Evolutionary conservation across 1,140 invertebrate genomes (phyloP).

Genomic region (Dryas iulia): DNA sequence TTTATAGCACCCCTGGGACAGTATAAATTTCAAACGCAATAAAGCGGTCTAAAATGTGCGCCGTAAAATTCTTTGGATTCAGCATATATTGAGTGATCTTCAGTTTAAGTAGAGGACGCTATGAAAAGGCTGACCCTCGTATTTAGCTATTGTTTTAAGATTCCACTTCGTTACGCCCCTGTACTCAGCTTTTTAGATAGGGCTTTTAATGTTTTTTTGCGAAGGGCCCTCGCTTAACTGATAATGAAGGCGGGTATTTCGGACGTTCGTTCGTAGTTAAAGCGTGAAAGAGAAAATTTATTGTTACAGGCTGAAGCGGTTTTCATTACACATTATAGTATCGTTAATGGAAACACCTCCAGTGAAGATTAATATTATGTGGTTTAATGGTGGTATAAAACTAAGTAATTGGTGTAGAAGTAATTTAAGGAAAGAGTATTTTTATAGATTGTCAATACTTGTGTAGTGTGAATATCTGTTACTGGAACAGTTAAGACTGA

Average conservation of each 20-base stretch:
- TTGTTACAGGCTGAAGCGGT: slow-evolving; percentile 59
- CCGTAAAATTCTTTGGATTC: slow-evolving; percentile 72
- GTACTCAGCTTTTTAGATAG: slow-evolving; percentile 62
- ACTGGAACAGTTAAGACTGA: no score
- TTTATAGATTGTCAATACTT: no score
- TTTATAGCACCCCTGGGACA: slow-evolving; percentile 55
- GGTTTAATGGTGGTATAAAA: neutral
- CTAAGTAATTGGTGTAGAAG: neutral
- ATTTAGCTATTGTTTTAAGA: slow-evolving; percentile 79
- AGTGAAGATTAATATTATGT: neutral
- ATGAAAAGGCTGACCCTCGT: slow-evolving; percentile 57
- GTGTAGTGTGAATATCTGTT: no score
- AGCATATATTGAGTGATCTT: slow-evolving; percentile 74
- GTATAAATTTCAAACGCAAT: slow-evolving; percentile 64
- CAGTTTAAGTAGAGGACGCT: slow-evolving; percentile 57
- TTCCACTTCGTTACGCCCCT: slow-evolving; percentile 73
- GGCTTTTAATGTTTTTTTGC: slow-evolving; percentile 62
- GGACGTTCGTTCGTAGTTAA: slow-evolving; percentile 47
- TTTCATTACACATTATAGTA: slow-evolving; percentile 59
- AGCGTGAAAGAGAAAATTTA: slow-evolving; percentile 64
- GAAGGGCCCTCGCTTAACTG: slow-evolving; percentile 65
- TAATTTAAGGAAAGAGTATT: no score
- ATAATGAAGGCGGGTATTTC: slow-evolving; percentile 63
- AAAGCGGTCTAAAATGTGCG: slow-evolving; percentile 54
- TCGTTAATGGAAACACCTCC: slow-evolving; percentile 43